These are phyloP conservation scores for Cetonia aurata DNA, from an alignment of 2,888 invertebrate genomes.

Conservation along the genomic window DNA sequence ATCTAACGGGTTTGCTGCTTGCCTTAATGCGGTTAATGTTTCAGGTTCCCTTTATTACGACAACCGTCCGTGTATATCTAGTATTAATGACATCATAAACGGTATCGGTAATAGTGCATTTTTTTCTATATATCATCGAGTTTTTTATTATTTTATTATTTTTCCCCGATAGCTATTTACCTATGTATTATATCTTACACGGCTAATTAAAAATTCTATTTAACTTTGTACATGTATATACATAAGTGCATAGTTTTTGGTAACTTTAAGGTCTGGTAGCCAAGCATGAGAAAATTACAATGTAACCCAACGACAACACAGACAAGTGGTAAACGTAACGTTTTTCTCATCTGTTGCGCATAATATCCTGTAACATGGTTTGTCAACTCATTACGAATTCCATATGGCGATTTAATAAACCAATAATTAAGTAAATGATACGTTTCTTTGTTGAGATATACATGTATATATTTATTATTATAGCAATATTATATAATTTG, in stretches of 20 bases:
- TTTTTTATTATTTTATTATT: conserved; percentile 11
- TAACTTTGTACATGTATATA: not conserved
- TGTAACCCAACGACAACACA: conserved; percentile 12
- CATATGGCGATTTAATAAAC: not conserved
- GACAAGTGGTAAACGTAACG: conserved; percentile 40
- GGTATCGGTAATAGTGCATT: conserved; percentile 28
- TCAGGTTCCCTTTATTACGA: conserved; percentile 27
- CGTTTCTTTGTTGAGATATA: not conserved
- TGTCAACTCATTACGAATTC: conserved; percentile 1
- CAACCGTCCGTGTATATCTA: conserved; percentile 20
- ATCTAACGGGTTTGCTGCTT: conserved; percentile 24
- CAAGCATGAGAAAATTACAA: conserved; percentile 41
- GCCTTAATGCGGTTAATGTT: conserved; percentile 29
- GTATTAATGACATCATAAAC: conserved; percentile 35
- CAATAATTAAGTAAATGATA: conserved; percentile 12
- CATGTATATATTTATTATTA: no score
- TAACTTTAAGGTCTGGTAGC: conserved; percentile 39
- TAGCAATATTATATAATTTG: no score
- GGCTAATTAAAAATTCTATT: conserved; percentile 21
- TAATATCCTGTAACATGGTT: not conserved
- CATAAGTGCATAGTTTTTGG: not conserved
- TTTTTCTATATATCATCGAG: conserved; percentile 10
- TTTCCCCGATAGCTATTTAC: not conserved
- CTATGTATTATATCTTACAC: conserved; percentile 7
- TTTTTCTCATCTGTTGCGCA: conserved; percentile 44